phyloP scores from a whole-genome alignment of 1,140 invertebrate genomes.

The Oreohelix idahoensis region DNA sequence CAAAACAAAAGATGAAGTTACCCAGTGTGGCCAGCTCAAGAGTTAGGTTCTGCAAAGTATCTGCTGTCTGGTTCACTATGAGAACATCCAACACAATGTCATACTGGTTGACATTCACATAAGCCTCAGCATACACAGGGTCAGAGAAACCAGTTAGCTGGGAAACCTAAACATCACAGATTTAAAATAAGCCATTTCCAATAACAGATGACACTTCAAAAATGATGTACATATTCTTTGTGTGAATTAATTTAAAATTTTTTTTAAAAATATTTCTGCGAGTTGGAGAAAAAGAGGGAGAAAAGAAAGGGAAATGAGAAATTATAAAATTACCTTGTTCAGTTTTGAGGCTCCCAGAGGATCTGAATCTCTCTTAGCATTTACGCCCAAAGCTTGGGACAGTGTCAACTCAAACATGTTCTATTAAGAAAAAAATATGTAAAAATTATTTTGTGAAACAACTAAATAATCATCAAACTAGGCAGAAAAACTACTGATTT shows the following conservation, averaged over 20 bases:
- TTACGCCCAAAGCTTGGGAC: constrained; percentile 88
- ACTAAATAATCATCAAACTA: too few relatives aligned
- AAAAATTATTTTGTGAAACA: background rate
- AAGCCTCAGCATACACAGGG: constrained; percentile 98
- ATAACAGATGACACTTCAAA: too few relatives aligned
- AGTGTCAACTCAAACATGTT: constrained; percentile 96
- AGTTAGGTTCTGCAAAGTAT: constrained; percentile 98
- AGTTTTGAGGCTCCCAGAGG: constrained; percentile 78
- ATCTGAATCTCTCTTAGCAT: constrained; percentile 76
- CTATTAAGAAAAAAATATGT: constrained; percentile 55
- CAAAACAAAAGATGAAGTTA: too few relatives aligned
- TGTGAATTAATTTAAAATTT: too few relatives aligned
- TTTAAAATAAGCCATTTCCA: too few relatives aligned
- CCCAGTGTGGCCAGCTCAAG: constrained; percentile 96
- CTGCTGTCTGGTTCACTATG: constrained; percentile 95
- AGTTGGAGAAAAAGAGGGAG: too few relatives aligned
- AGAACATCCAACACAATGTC: constrained; percentile 75
- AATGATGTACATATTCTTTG: too few relatives aligned
- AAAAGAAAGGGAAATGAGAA: too few relatives aligned
- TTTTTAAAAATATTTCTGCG: too few relatives aligned
- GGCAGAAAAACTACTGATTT: too few relatives aligned
- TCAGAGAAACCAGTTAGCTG: constrained; percentile 99
- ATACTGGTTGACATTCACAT: constrained; percentile 99
- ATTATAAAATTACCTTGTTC: constrained; percentile 79
- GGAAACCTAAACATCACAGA: constrained; percentile 83